Conservation (phyloP, 2,888 invertebrate species). For the Acrocyrtus sp. region DNA sequence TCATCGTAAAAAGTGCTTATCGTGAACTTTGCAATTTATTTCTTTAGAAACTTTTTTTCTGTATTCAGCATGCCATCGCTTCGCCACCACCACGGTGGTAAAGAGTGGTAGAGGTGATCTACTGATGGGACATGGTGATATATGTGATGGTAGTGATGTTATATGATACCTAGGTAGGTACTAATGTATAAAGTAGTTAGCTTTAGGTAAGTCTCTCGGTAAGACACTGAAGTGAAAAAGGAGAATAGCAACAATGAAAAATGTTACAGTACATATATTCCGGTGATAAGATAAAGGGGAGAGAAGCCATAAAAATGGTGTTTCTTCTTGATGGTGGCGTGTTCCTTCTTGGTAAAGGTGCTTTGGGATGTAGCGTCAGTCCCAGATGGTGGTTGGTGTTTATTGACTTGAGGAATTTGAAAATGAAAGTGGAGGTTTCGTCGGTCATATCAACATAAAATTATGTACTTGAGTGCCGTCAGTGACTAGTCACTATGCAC, state of each 20-base stretch:
- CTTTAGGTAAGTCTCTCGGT: too few species aligned
- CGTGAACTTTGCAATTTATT: slow-evolving; percentile 47
- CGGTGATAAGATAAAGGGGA: slow-evolving; percentile 52
- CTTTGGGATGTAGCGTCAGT: neutral
- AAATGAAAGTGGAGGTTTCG: slow-evolving; percentile 47
- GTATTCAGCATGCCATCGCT: too few species aligned
- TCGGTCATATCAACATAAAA: slow-evolving; percentile 25
- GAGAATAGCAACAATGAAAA: too few species aligned
- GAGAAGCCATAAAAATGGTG: neutral
- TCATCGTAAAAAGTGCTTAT: slow-evolving; percentile 43
- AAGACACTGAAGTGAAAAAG: too few species aligned
- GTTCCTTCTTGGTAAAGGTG: neutral
- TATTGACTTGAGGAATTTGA: slow-evolving; percentile 26
- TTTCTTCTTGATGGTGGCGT: neutral
- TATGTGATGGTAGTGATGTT: too few species aligned
- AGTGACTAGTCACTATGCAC: too few species aligned
- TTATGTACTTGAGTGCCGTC: too few species aligned
- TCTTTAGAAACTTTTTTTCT: slow-evolving; percentile 39
- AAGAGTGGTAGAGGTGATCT: too few species aligned
- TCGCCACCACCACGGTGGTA: too few species aligned
- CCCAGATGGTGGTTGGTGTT: neutral
- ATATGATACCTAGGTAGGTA: too few species aligned
- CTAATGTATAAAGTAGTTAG: too few species aligned
- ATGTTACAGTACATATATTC: slow-evolving; percentile 1
- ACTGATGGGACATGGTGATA: too few species aligned